Evolutionary conservation across 2,888 invertebrate genomes (phyloP), one percentile per base, ranked within the genome.

Genomic region (Agrochola lota): DNA sequence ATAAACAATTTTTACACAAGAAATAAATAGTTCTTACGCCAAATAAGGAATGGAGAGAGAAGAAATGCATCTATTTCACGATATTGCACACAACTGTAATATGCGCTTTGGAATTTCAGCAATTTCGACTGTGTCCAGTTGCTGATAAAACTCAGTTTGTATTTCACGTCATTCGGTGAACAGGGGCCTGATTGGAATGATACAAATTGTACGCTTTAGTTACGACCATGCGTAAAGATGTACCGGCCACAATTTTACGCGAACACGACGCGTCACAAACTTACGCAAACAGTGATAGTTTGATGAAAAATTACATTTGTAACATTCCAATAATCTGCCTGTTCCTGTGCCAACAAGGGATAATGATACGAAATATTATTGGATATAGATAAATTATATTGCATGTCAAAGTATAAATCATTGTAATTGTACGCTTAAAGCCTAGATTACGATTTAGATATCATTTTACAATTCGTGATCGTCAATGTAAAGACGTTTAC

Each of bases 341-440:
- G 57, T 79, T 60, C 46, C 46, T 68, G 79, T 78, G 81, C 77
- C 62, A 76, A 68, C 49, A 71, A 81, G 89, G 90, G 83, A 77
- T 79, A 91, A 90, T 90, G 87, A 91, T 91, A 92, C 89, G 85
- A 91, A 88, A 85, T 84, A 76, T 87, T 80, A 87, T 78, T 83
- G 84, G 88, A 85, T 85, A 88, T 86, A 88, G 85, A 87, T 87
- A 89, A 91, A 90, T 90, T 92, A 92, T 93, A 93, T 93, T 93
- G 92, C 91, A 92, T 92, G 92, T 92, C 92, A 93, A 92, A 89
- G 81, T 90, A 92, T 92, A 92, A 93, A 93, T 88, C 88, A 90
- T 89, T 90, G 88, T 88, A 86, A 89, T 87, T 90, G 88, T 89
- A 88, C 85, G 89, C 91, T 91, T 91, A 90, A 84, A 87, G 80